Percentiles rank a stretch among this genome's conserved stretches.
These are phyloP conservation scores for Phycodurus eques DNA, from an alignment of 2,113 vertebrate genomes.

Conservation along the genomic window DNA sequence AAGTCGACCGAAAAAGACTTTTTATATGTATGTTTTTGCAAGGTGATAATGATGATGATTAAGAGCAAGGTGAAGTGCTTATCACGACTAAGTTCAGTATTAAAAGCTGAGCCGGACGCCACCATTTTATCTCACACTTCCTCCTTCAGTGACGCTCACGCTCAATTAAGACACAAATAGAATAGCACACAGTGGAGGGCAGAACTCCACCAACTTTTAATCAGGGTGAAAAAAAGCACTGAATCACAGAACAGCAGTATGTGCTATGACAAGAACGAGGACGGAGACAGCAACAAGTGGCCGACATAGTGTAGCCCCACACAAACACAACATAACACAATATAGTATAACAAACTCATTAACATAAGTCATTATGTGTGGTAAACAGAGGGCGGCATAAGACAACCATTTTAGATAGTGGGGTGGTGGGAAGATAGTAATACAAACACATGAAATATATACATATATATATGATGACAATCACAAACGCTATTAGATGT, in stretches of 20 bases:
- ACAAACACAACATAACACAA: too few species aligned
- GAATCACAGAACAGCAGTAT: neutral
- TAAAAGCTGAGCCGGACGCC: conserved; percentile 73
- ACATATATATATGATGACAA: too few species aligned
- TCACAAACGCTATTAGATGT: too few species aligned
- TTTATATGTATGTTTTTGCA: neutral
- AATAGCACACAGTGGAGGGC: conserved; percentile 36
- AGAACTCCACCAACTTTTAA: conserved; percentile 27
- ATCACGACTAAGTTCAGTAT: conserved; percentile 51
- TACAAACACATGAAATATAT: too few species aligned
- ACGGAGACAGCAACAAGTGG: neutral
- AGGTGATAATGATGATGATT: conserved; percentile 55
- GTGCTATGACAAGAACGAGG: neutral
- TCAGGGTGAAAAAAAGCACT: neutral
- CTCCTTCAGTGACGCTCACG: conserved; percentile 39
- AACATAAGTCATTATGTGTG: too few species aligned
- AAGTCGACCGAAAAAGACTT: neutral
- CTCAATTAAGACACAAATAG: conserved; percentile 60
- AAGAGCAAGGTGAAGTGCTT: conserved; percentile 2
- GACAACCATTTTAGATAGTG: too few species aligned
- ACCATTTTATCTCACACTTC: conserved; percentile 35
- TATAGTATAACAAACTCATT: too few species aligned
- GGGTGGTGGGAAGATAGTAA: too few species aligned
- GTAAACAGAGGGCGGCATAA: too few species aligned
- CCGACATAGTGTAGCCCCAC: neutral